These are phyloP conservation scores for Heliconius eleuchia DNA, from an alignment of 1,140 invertebrate species.

Conservation along the genomic window DNA sequence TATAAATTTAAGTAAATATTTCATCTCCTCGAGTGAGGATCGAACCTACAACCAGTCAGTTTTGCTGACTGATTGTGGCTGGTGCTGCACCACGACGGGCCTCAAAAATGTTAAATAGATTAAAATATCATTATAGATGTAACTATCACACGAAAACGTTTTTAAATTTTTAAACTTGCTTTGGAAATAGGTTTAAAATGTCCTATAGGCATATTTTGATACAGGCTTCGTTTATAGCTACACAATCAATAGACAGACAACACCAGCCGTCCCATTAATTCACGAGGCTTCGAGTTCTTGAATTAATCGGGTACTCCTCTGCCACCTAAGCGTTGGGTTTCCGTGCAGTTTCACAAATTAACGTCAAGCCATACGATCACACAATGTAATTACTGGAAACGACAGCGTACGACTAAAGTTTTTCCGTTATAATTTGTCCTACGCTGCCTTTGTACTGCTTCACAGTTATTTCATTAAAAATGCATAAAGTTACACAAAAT, in stretches of 20 bases:
- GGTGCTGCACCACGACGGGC: too few species aligned
- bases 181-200: neutral
- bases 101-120: too few species aligned
- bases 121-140: too few species aligned
- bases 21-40: too few species aligned
- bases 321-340: constrained; percentile 65
- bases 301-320: constrained; percentile 67
- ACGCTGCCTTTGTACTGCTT: constrained; percentile 15
- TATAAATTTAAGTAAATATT: too few species aligned
- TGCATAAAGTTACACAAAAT: neutral
- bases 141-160: too few species aligned
- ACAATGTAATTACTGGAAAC: constrained; percentile 58
- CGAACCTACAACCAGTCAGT: too few species aligned
- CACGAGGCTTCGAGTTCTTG: constrained; percentile 64
- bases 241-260: constrained; percentile 65
- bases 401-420: constrained; percentile 39
- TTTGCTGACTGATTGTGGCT: too few species aligned
- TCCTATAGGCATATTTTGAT: neutral
- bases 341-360: constrained; percentile 73
- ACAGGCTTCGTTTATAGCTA: neutral
- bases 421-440: constrained; percentile 39
- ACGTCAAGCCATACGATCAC: constrained; percentile 56
- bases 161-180: too few species aligned
- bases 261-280: constrained; percentile 60
- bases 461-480: constrained; percentile 28